Evolutionary conservation across 2,888 invertebrate genomes (phyloP).

Genomic region (Digitonthophagus gazella): DNA sequence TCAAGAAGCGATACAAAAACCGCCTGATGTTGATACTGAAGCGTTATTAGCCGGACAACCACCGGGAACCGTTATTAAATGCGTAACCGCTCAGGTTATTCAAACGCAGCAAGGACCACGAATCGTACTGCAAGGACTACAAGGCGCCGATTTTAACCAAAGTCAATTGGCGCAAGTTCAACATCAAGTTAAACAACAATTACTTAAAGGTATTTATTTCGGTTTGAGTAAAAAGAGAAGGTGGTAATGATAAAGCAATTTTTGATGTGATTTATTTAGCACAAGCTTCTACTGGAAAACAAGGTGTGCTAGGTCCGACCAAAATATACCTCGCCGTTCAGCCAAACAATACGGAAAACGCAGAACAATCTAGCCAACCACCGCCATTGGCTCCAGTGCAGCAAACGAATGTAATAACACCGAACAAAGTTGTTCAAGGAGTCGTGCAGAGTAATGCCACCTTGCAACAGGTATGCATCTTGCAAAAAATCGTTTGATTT

Average conservation of each 20-base stretch:
- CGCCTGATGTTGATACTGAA: conserved; percentile 50
- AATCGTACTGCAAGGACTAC: conserved; percentile 81
- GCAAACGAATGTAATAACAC: conserved; percentile 29
- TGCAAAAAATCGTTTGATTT: too few species aligned
- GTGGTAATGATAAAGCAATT: too few species aligned
- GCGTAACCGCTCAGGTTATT: conserved; percentile 84
- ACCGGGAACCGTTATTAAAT: conserved; percentile 81
- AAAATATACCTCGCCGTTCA: conserved; percentile 85
- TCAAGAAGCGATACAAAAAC: conserved; percentile 28
- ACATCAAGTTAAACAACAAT: conserved; percentile 85
- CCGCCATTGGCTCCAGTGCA: conserved; percentile 57
- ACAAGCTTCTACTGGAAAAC: conserved; percentile 83
- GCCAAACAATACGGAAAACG: conserved; percentile 56
- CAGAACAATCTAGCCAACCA: conserved; percentile 50
- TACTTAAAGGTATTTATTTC: conserved; percentile 68
- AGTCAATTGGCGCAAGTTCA: conserved; percentile 81
- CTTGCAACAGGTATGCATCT: conserved; percentile 48
- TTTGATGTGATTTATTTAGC: conserved; percentile 54
- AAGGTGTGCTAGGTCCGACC: conserved; percentile 80
- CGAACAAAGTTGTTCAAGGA: conserved; percentile 21
- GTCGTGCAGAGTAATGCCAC: conserved; percentile 23
- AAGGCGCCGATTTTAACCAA: conserved; percentile 78
- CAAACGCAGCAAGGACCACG: conserved; percentile 82
- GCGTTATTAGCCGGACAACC: conserved; percentile 76
- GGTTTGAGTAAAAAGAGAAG: too few species aligned